Evolutionary conservation across 2,797 vertebrate genomes (phyloP), one percentile per base, ranked within the genome.

Genomic region (Labroides dimidiatus): DNA sequence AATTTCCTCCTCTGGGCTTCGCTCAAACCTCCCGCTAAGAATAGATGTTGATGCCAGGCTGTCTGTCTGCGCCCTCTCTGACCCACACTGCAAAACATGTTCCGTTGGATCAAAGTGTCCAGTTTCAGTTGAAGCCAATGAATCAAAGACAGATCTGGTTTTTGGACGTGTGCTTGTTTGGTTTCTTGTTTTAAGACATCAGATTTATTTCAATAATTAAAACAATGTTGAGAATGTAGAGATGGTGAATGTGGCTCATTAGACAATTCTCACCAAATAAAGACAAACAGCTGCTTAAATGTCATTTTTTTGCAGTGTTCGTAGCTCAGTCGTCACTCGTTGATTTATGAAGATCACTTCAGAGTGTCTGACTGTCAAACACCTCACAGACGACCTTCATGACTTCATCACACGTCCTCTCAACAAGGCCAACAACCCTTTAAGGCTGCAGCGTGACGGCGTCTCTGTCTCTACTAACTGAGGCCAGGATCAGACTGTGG

Each of bases 21-120:
- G 64, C 66, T 65, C 59, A 37, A 13, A 64, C 80, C 64, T 74
- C 71, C 62, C 54, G 20, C 70, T 45, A 10, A 68, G 69, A 58
- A 65, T 43, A 72, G 55, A 72, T 56, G 45, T 39, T 42, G 81
- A 79, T 70, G 72, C n/a, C 53, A 39, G 69, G 6, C 2, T 24
- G 73, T 68, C 53, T 69, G 60, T 70, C 70, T 44, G 68, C 13
- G 27, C n/a, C 71, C 68, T 36, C 0, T 17, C 19, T 17, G 53
- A 69, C 65, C 65, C 61, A 15, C 72, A 68, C 75, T 76, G 65
- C 23, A 73, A 69, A 75, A 83, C 16, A 17, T 0, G 0, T 2
- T 1, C 9, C 1, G 10, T 9, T 15, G 24, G 64, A 56, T 39
- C 19, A 6, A 4, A 33, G 2, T 17, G 20, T 12, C 5, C 2